Conservation (phyloP, 2,888 invertebrate species). For the Epiblema foenella region DNA sequence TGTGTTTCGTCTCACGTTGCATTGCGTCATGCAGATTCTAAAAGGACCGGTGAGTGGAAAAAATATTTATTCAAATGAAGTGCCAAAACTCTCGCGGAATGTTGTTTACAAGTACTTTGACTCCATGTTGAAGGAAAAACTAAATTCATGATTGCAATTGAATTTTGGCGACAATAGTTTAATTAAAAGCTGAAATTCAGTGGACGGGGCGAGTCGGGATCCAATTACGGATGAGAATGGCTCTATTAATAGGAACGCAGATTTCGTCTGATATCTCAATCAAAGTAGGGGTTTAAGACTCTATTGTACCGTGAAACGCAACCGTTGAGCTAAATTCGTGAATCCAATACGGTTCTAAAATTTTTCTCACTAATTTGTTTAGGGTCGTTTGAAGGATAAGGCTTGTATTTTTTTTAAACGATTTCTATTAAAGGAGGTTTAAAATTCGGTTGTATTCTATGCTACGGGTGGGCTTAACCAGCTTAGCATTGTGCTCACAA, state of each 20-base stretch:
- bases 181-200: slow-evolving; percentile 47
- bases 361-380: background rate
- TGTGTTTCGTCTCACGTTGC: slow-evolving; percentile 59
- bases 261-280: slow-evolving; percentile 47
- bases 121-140: slow-evolving; percentile 41
- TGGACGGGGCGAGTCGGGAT: slow-evolving; percentile 37
- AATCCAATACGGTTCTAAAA: background rate
- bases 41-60: slow-evolving; percentile 57
- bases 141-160: slow-evolving; percentile 29
- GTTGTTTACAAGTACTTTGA: slow-evolving; percentile 58
- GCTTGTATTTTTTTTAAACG: too few relatives aligned
- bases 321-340: background rate
- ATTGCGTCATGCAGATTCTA: slow-evolving; percentile 61
- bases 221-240: slow-evolving; percentile 39
- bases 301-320: slow-evolving; percentile 8
- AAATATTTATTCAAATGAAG: slow-evolving; percentile 63
- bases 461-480: too few relatives aligned
- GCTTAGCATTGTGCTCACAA: too few relatives aligned
- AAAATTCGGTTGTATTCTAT: too few relatives aligned
- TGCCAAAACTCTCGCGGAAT: slow-evolving; percentile 72
- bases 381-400: background rate
- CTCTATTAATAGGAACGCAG: slow-evolving; percentile 42
- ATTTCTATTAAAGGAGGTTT: too few relatives aligned
- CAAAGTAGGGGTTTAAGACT: slow-evolving; percentile 42
- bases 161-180: slow-evolving; percentile 41